A percentile compares a stretch with the other conserved stretches of the same genome.
phyloP scores from a whole-genome alignment of 2,888 invertebrate genomes.

The Drosophila colorata region DNA sequence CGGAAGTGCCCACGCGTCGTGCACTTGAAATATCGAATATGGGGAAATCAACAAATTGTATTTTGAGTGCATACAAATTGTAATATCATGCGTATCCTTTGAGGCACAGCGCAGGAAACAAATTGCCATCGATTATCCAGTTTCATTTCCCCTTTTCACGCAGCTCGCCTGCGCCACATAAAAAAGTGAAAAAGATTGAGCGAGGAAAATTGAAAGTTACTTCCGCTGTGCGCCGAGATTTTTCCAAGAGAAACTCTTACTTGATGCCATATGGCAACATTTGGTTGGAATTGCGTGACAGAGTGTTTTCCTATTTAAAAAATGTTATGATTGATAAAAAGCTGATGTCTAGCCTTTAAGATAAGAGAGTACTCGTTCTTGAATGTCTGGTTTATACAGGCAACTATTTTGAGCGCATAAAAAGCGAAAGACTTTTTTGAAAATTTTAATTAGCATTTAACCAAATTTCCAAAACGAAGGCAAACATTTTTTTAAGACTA shows the following conservation, averaged over 20 bases:
- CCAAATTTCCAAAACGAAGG: too few relatives aligned
- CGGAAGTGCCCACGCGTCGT: slow-evolving; percentile 68
- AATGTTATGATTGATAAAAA: too few relatives aligned
- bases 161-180: neutral
- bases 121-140: slow-evolving; percentile 43
- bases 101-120: slow-evolving; percentile 36
- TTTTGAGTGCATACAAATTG: slow-evolving; percentile 52
- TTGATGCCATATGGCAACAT: slow-evolving; percentile 38
- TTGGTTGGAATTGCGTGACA: slow-evolving; percentile 3
- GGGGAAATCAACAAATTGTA: slow-evolving; percentile 40
- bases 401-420: too few relatives aligned
- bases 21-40: slow-evolving; percentile 32
- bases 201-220: slow-evolving; percentile 57
- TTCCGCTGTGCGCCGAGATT: slow-evolving; percentile 52
- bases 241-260: neutral
- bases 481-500: too few relatives aligned
- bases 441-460: too few relatives aligned
- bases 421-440: too few relatives aligned
- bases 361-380: too few relatives aligned
- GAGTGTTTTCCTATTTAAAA: neutral
- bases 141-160: slow-evolving; percentile 27
- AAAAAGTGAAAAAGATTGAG: slow-evolving; percentile 27
- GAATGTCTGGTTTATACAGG: too few relatives aligned
- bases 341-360: too few relatives aligned
- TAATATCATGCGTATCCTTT: slow-evolving; percentile 49